Percentiles rank a stretch among this genome's conserved stretches.
These are phyloP conservation scores for Octodon degus DNA, from an alignment of 2,113 vertebrate genomes.

Conservation along the genomic window DNA sequence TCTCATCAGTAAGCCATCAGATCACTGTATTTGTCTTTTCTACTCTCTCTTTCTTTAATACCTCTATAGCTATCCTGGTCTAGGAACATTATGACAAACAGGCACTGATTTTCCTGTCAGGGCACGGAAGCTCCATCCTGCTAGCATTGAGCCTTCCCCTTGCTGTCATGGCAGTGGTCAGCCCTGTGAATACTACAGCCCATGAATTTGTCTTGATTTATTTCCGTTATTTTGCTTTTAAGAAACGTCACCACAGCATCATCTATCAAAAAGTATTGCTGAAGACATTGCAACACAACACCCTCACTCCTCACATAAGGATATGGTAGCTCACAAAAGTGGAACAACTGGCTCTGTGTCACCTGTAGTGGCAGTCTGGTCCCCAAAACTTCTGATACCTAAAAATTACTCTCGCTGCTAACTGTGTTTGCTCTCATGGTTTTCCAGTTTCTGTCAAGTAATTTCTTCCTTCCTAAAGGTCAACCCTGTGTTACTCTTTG, in stretches of 20 bases:
- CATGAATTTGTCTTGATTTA: not conserved
- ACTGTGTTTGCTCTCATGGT: not conserved
- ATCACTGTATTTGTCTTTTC: not conserved
- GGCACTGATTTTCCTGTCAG: too few relatives aligned
- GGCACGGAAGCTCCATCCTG: not conserved
- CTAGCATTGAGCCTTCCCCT: not conserved
- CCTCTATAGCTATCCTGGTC: not conserved
- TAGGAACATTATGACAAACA: not conserved
- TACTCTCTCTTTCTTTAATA: not conserved
- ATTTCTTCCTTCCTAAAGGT: not conserved
- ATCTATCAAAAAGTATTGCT: not conserved
- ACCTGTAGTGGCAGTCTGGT: not conserved
- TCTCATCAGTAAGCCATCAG: not conserved
- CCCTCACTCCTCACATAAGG: not conserved
- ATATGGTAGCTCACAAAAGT: not conserved
- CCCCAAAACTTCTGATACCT: not conserved
- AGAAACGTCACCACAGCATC: not conserved
- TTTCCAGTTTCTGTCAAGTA: not conserved
- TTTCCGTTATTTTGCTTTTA: not conserved
- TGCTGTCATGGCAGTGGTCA: not conserved
- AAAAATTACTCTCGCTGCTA: not conserved
- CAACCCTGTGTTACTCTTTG: not conserved
- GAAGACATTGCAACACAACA: not conserved
- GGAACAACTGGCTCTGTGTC: too few relatives aligned
- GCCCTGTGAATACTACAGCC: not conserved